Evolutionary conservation across 1,140 invertebrate species (phyloP).

Genomic region (Drosophila chauvacae): DNA sequence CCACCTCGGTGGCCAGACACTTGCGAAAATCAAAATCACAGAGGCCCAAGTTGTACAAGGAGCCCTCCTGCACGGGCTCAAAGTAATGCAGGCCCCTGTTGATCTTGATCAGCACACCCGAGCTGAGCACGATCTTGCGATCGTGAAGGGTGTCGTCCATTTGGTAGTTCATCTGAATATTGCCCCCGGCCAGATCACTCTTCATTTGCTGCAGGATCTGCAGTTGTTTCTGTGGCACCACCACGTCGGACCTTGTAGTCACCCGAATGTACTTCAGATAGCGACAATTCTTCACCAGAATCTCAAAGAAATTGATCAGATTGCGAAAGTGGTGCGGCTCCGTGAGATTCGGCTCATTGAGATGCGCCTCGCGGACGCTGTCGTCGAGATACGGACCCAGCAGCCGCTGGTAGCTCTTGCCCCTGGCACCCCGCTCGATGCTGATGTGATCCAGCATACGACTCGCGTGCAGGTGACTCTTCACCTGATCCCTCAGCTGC

Average conservation of each 20-base stretch:
- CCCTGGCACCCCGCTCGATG: conserved; percentile 62
- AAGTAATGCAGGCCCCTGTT: conserved; percentile 69
- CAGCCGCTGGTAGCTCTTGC: conserved; percentile 68
- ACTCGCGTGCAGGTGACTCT: conserved; percentile 59
- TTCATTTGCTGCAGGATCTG: conserved; percentile 62
- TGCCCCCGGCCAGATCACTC: conserved; percentile 58
- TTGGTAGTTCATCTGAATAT: conserved; percentile 72
- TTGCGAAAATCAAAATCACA: conserved; percentile 76
- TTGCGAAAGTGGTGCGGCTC: conserved; percentile 65
- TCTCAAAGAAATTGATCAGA: conserved; percentile 66
- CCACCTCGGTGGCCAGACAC: conserved; percentile 65
- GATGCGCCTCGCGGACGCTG: conserved; percentile 62
- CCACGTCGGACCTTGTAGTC: conserved; percentile 62
- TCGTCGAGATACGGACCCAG: conserved; percentile 71
- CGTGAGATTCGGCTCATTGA: conserved; percentile 69
- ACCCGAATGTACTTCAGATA: conserved; percentile 70
- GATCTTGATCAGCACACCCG: conserved; percentile 68
- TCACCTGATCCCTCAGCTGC: conserved; percentile 69
- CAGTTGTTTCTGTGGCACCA: conserved; percentile 45
- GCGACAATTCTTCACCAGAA: conserved; percentile 72
- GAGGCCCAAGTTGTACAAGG: conserved; percentile 42
- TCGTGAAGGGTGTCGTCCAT: conserved; percentile 69
- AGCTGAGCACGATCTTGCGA: conserved; percentile 72
- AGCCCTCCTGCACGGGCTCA: conserved; percentile 39
- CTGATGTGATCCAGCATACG: conserved; percentile 62